Percentiles rank a stretch among this genome's conserved stretches.
phyloP scores from a whole-genome alignment of 2,113 vertebrate species.

The Corydoras sp. region DNA sequence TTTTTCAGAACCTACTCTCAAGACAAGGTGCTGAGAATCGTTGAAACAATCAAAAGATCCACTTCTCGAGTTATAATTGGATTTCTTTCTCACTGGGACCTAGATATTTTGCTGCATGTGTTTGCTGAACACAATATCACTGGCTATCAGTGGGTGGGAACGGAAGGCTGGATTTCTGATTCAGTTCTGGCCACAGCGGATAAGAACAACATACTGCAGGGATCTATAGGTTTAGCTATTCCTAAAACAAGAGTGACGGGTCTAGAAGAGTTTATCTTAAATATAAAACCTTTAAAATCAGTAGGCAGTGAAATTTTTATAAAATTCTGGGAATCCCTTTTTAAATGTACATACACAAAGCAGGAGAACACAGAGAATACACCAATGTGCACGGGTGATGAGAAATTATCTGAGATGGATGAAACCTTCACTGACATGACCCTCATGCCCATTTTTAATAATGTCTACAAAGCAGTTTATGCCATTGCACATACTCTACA shows the following conservation, averaged over 20 bases:
- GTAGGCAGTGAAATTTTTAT: constrained; percentile 36
- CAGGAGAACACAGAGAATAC: background rate
- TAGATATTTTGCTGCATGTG: constrained; percentile 49
- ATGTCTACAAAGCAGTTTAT: constrained; percentile 51
- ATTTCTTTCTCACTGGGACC: constrained; percentile 55
- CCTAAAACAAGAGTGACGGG: constrained; percentile 53
- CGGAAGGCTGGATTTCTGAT: constrained; percentile 60
- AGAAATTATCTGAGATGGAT: constrained; percentile 40
- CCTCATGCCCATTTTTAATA: constrained; percentile 45
- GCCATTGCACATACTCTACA: constrained; percentile 48
- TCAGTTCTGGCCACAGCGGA: constrained; percentile 48
- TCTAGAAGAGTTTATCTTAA: constrained; percentile 56
- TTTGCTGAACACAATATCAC: constrained; percentile 55
- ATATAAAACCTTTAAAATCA: constrained; percentile 45
- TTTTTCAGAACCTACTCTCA: constrained; percentile 57
- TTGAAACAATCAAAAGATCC: constrained; percentile 58
- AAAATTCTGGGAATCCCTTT: constrained; percentile 46
- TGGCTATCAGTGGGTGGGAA: constrained; percentile 65
- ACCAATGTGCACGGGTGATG: constrained; percentile 40
- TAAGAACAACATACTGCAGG: constrained; percentile 50
- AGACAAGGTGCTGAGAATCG: constrained; percentile 49
- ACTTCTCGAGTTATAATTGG: constrained; percentile 59
- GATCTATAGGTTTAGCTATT: constrained; percentile 62
- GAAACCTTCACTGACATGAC: constrained; percentile 48
- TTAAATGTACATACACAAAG: constrained; percentile 38